Conservation (phyloP, 2,888 invertebrate species). For the Phyto melanocephala region DNA sequence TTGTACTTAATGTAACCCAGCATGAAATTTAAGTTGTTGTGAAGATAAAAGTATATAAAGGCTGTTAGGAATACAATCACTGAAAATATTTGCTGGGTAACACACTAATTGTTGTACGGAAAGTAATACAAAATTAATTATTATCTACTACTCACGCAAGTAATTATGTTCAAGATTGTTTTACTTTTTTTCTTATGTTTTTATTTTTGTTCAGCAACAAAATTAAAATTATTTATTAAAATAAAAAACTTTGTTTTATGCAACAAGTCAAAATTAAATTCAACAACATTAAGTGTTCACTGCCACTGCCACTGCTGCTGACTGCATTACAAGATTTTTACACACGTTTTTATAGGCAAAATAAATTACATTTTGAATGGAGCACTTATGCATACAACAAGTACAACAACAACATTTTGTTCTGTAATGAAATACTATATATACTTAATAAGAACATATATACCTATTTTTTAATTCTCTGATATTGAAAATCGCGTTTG, state of each 20-base stretch:
- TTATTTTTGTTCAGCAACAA: not conserved
- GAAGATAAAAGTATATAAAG: too few species aligned
- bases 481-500: too few species aligned
- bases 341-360: not conserved
- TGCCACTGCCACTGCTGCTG: not conserved
- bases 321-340: not conserved
- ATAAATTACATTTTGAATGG: not conserved
- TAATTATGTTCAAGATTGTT: conserved; percentile 46
- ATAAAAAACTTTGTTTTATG: conserved; percentile 22
- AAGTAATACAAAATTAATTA: conserved; percentile 58
- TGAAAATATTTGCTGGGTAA: conserved; percentile 4
- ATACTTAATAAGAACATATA: too few species aligned
- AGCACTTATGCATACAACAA: not conserved
- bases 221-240: conserved; percentile 20
- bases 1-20: not conserved
- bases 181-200: not conserved
- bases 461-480: too few species aligned
- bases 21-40: not conserved
- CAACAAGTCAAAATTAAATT: conserved; percentile 41
- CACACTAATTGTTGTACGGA: conserved; percentile 15
- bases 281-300: not conserved
- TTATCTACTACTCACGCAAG: conserved; percentile 61
- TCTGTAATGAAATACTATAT: too few species aligned
- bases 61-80: too few species aligned
- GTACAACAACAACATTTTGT: not conserved